Percentiles rank a stretch among this genome's conserved stretches.
Conservation (phyloP, 37 sponge, comb jelly and placozoan genomes). For the Beroe forskalii region DNA sequence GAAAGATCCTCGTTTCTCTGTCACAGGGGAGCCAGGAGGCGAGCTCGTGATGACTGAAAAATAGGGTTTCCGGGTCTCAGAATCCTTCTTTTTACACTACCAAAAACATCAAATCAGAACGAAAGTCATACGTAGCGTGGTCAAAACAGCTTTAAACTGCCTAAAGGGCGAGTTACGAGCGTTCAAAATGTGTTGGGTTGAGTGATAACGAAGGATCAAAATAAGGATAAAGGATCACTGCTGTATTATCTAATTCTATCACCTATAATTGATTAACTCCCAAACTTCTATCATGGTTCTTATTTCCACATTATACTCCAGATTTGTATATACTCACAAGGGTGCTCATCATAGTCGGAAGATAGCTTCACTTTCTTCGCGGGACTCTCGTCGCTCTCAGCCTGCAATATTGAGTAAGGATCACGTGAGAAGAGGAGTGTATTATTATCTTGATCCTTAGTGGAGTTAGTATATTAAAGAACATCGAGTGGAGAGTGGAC, state of each 20-base stretch:
- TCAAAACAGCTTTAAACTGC: too few species aligned
- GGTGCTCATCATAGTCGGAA: not conserved
- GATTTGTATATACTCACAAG: not conserved
- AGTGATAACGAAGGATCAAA: too few species aligned
- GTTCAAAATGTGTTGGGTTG: not conserved
- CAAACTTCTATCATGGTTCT: too few species aligned
- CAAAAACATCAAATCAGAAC: not conserved
- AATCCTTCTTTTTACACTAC: not conserved
- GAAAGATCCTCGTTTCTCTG: not conserved
- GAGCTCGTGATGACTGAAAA: conserved; percentile 44
- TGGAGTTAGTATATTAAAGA: too few species aligned
- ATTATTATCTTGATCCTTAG: too few species aligned
- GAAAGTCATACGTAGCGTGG: not conserved
- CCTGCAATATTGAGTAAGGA: not conserved
- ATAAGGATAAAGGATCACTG: too few species aligned
- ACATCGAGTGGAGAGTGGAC: too few species aligned
- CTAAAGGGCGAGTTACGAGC: not conserved
- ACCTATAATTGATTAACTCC: too few species aligned
- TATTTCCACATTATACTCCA: too few species aligned
- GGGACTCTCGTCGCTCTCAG: not conserved
- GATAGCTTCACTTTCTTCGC: not conserved
- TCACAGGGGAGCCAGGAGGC: conserved; percentile 21
- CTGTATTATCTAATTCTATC: too few species aligned
- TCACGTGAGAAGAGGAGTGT: too few species aligned
- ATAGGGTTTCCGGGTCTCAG: not conserved